These are phyloP conservation scores for Dromaius novaehollandiae DNA, from an alignment of 2,113 vertebrate species.

Conservation along the genomic window DNA sequence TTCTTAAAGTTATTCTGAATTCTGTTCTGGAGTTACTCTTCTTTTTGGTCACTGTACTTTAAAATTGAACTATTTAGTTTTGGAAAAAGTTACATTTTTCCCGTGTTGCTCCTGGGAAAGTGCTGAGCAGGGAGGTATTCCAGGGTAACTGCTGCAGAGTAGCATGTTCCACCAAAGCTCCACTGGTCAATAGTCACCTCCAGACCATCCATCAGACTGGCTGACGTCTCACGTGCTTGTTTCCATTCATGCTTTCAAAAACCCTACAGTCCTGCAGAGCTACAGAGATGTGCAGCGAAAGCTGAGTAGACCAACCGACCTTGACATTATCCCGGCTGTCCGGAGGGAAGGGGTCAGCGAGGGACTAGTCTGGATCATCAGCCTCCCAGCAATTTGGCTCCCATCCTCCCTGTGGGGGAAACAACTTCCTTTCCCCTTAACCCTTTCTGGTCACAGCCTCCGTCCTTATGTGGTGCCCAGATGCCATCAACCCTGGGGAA, in stretches of 20 bases:
- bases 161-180: background rate
- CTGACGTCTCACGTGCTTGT: background rate
- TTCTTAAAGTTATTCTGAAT: background rate
- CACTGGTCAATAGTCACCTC: background rate
- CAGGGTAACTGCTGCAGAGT: background rate
- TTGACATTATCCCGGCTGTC: too few relatives aligned
- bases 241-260: background rate
- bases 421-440: background rate
- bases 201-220: background rate
- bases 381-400: background rate
- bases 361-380: background rate
- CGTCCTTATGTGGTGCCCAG: too few relatives aligned
- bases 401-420: background rate
- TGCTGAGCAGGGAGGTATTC: background rate
- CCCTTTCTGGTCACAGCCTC: background rate
- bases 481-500: background rate
- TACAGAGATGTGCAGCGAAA: background rate
- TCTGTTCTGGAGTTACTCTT: background rate
- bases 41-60: background rate
- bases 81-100: background rate
- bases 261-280: background rate
- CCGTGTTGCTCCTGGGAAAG: background rate
- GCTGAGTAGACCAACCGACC: background rate
- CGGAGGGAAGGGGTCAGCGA: accelerated
- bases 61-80: background rate